phyloP scores from a whole-genome alignment of 2,888 invertebrate genomes.

The Thumatha senex region DNA sequence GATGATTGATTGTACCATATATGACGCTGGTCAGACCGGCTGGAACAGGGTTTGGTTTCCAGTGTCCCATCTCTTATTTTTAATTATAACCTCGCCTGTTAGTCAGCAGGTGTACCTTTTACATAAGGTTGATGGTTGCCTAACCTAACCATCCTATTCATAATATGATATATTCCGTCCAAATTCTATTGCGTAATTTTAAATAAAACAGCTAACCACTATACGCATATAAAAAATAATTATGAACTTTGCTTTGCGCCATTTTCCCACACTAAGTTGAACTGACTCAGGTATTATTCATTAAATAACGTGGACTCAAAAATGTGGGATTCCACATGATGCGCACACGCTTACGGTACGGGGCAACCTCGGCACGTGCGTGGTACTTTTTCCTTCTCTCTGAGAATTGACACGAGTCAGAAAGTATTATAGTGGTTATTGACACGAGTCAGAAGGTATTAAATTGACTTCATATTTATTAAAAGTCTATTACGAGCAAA shows the following conservation, averaged over 20 bases:
- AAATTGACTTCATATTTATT: background rate
- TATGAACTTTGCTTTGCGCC: background rate
- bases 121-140: no score
- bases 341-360: conserved; percentile 1
- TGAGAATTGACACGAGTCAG: background rate
- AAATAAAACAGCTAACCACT: background rate
- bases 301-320: background rate
- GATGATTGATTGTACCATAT: no score
- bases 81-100: no score
- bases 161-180: no score
- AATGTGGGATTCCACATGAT: conserved; percentile 5
- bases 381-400: conserved; percentile 1
- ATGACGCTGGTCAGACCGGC: no score
- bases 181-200: no score
- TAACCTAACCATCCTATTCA: no score
- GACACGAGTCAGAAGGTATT: no score
- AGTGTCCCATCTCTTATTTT: no score
- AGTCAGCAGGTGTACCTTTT: no score
- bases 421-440: background rate
- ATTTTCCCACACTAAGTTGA: background rate
- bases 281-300: conserved; percentile 10
- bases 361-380: background rate
- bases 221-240: background rate
- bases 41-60: no score
- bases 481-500: background rate